Base-by-base conservation (phyloP, 1,140 invertebrate species). In the Saccostrea cuccullata region DNA sequence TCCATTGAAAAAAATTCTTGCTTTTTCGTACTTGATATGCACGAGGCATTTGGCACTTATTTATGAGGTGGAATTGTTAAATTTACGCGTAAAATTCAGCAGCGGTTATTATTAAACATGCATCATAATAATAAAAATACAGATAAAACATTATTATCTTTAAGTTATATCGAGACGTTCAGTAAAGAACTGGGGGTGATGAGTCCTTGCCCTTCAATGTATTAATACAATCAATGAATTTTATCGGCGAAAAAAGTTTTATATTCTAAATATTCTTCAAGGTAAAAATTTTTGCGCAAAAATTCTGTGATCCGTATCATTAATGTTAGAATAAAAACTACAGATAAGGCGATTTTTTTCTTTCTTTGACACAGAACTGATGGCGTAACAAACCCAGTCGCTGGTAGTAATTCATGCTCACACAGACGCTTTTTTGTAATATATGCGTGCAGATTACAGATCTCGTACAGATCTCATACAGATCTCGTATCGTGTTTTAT, bases 401-500 rank as follows among this genome's bases (percentile, higher is more conserved):
- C 8, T 26, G 26, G 58, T 26, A 30, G 26, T 77, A 30, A 77
- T 77, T 77, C 70, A 77, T 77, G 9, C 70, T 30, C 70, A 36
- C 70, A 77, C 70, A 26, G 15, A 30, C 23, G 11, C 30, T 23
- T 77, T 77, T 77, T 77, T 77, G 70, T 77, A 77, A 77, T 77
- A 77, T 77, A 77, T 77, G 70, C 70, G 9, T 26, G 13, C 70
- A 30, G 70, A 77, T 77, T 77, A 30, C 70, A 77, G 70, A 77
- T 77, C 70, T 77, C 12, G 70, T 36, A 77, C 47, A 47, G 47
- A 47, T 47, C 47, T 47, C 47, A 47, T 77, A 30, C 70, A 77
- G 70, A 77, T 77, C 70, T 77, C 12, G 70, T 77, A 77, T 77
- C 70, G 70, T 77, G 70, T 77, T 77, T 77, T 77, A 77, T 77